These are phyloP conservation scores for Epinotia bilunana DNA, from an alignment of 2,888 invertebrate genomes.

Conservation along the genomic window DNA sequence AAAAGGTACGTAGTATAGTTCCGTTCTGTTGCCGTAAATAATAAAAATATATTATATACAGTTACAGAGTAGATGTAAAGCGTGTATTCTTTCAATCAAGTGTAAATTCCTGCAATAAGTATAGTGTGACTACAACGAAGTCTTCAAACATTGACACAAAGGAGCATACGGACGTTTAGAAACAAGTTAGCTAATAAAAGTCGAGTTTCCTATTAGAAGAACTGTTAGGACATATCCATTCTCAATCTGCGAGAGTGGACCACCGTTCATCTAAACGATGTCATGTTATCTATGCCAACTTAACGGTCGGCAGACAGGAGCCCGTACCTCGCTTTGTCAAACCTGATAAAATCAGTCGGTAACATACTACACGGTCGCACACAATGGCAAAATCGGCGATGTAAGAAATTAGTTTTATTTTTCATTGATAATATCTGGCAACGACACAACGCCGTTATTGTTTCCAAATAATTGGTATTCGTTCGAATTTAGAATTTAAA, in stretches of 20 bases:
- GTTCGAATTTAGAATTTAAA: conserved; percentile 21
- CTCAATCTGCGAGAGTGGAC: conserved; percentile 50
- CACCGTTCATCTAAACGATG: conserved; percentile 64
- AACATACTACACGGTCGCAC: neutral
- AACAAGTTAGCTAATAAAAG: conserved; percentile 22
- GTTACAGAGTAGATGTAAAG: neutral
- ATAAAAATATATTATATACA: too few relatives aligned
- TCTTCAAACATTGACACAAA: conserved; percentile 6
- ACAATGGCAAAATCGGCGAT: conserved; percentile 19
- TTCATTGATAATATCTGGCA: conserved; percentile 1
- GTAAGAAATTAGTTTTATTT: conserved; percentile 19
- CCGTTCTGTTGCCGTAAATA: neutral
- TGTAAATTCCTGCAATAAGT: conserved; percentile 1
- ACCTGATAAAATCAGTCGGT: conserved; percentile 53
- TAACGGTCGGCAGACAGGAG: conserved; percentile 68
- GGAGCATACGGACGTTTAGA: conserved; percentile 3
- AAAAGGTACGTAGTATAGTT: neutral
- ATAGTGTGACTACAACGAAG: conserved; percentile 3
- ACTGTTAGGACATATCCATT: conserved; percentile 49
- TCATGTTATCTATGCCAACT: conserved; percentile 73
- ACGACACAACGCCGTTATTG: neutral
- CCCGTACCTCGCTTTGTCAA: conserved; percentile 61
- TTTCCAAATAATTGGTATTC: neutral
- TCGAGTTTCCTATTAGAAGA: conserved; percentile 39
- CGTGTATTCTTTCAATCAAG: neutral